Evolutionary conservation across 35 echinoderm and acorn worm genomes (phyloP).

Genomic region (Apostichopus parvimensis): DNA sequence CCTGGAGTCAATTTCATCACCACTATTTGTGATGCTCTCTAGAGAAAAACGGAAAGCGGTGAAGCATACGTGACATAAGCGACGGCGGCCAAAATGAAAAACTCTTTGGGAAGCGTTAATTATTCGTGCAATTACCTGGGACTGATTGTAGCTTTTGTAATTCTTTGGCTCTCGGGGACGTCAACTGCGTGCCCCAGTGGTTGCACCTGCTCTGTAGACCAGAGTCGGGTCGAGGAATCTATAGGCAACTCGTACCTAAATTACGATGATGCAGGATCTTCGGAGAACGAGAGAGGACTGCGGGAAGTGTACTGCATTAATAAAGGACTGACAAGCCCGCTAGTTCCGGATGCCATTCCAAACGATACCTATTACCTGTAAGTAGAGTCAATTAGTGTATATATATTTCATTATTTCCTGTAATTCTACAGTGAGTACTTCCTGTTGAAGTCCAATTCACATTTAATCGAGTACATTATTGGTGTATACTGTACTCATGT

Average conservation of each 20-base stretch:
- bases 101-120: too few species aligned
- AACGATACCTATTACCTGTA: constrained; percentile 60
- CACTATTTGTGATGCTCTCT: background rate
- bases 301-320: constrained; percentile 55
- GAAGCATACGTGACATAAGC: background rate
- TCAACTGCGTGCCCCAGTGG: constrained; percentile 46
- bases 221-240: too few species aligned
- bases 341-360: constrained; percentile 23
- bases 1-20: too few species aligned
- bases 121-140: too few species aligned
- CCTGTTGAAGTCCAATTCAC: too few species aligned
- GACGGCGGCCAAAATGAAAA: too few species aligned
- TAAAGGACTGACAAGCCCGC: constrained; percentile 36
- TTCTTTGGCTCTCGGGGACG: background rate
- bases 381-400: constrained; percentile 7
- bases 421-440: too few species aligned
- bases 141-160: too few species aligned
- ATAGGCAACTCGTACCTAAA: background rate
- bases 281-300: background rate
- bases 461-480: too few species aligned
- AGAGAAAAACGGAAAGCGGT: background rate
- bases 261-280: background rate
- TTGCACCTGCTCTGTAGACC: constrained; percentile 35
- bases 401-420: too few species aligned
- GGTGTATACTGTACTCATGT: too few species aligned